A percentile compares a stretch with the other conserved stretches of the same genome.
Conservation (phyloP, 2,113 vertebrate genomes). For the Hippocampus guttulatus region DNA sequence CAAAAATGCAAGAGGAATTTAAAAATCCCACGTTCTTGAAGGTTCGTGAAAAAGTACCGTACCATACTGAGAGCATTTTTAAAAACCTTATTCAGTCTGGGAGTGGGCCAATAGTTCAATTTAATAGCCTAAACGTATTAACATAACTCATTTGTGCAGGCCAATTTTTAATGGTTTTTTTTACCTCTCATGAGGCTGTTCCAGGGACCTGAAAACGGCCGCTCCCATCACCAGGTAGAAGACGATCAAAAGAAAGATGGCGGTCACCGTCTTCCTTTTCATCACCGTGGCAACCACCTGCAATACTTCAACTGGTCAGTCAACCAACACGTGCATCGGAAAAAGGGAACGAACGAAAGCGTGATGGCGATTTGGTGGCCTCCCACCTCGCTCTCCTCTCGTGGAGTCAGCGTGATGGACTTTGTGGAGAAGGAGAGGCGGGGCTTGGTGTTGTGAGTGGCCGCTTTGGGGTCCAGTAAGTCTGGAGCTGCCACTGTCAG, state of each 20-base stretch:
- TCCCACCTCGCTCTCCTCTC: conserved; percentile 80
- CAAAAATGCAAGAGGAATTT: no score
- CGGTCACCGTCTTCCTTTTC: conserved; percentile 97
- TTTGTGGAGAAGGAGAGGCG: conserved; percentile 93
- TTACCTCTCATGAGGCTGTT: conserved; percentile 87
- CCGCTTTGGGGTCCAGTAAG: conserved; percentile 93
- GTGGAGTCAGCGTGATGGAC: conserved; percentile 80
- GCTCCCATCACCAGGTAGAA: conserved; percentile 92
- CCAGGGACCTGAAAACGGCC: conserved; percentile 88
- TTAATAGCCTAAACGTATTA: neutral
- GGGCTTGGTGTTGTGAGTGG: conserved; percentile 92
- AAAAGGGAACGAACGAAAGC: neutral
- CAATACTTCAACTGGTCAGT: conserved; percentile 48
- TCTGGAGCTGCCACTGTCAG: conserved; percentile 92
- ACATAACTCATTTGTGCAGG: no score
- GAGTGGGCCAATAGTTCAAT: neutral
- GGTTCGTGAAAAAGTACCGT: no score
- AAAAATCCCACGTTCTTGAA: no score
- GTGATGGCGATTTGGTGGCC: neutral
- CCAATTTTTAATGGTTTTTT: neutral
- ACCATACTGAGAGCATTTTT: no score
- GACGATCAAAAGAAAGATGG: conserved; percentile 91
- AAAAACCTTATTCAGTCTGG: no score
- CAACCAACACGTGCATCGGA: neutral
- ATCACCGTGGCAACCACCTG: conserved; percentile 84